A percentile compares a stretch with the other conserved stretches of the same genome.
Conservation (phyloP, 2,888 invertebrate genomes). For the Rutpela maculata region DNA sequence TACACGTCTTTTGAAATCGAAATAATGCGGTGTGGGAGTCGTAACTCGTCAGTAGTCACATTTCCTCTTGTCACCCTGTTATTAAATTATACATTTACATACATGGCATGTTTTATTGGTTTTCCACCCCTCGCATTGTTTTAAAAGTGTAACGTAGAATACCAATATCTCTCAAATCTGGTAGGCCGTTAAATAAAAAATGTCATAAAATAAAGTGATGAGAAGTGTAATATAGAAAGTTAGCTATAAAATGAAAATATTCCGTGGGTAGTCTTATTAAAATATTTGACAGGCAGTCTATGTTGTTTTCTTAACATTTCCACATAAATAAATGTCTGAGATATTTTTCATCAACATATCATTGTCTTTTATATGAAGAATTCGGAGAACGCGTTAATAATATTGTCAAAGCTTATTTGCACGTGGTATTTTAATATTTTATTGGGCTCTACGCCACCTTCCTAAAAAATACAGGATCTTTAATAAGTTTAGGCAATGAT, state of each 20-base stretch:
- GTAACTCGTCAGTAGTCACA: not conserved
- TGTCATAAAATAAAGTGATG: conserved; percentile 26
- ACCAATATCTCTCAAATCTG: not conserved
- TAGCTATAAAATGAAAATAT: conserved; percentile 4
- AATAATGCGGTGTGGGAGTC: not conserved
- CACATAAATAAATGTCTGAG: too few species aligned
- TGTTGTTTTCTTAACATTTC: not conserved
- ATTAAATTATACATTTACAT: conserved; percentile 1
- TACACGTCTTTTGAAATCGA: not conserved
- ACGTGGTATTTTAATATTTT: too few species aligned
- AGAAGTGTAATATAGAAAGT: conserved; percentile 8
- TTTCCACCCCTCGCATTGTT: not conserved
- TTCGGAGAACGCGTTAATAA: too few species aligned
- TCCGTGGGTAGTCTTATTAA: not conserved
- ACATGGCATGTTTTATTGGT: not conserved
- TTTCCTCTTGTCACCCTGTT: not conserved
- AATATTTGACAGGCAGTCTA: not conserved
- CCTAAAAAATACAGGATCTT: too few species aligned
- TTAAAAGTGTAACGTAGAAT: not conserved
- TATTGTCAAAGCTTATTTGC: too few species aligned
- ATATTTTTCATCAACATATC: too few species aligned
- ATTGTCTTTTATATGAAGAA: too few species aligned
- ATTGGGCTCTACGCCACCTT: too few species aligned
- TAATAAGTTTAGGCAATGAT: too few species aligned
- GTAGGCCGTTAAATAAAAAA: conserved; percentile 4